phyloP scores from a whole-genome alignment of 2,888 invertebrate genomes.

The Thalpophila matura region DNA sequence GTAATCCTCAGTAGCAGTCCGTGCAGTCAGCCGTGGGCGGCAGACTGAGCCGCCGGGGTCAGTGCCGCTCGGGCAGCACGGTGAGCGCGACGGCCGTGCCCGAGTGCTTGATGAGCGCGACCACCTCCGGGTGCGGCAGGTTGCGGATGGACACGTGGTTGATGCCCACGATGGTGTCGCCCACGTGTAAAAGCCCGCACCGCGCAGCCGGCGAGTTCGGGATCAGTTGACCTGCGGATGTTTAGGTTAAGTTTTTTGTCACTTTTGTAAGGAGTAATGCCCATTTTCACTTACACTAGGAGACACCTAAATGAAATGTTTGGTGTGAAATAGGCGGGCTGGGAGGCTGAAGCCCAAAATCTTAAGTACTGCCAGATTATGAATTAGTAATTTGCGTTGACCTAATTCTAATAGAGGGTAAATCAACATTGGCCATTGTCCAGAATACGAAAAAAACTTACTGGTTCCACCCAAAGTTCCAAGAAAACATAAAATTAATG shows the following conservation, averaged over 20 bases:
- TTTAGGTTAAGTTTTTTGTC: not conserved
- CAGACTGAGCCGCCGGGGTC: conserved; percentile 54
- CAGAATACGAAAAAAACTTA: no score
- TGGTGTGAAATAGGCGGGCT: no score
- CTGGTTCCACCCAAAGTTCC: no score
- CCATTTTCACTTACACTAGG: no score
- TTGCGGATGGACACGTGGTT: conserved; percentile 97
- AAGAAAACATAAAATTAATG: no score
- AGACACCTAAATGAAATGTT: no score
- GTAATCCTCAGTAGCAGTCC: not conserved
- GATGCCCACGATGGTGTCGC: conserved; percentile 98
- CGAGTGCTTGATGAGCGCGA: conserved; percentile 99
- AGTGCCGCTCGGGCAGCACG: conserved; percentile 84
- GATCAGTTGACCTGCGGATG: conserved; percentile 95
- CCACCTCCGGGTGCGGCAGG: conserved; percentile 98
- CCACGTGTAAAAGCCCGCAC: conserved; percentile 97
- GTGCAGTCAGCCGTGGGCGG: conserved; percentile 10
- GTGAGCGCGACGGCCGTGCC: conserved; percentile 97
- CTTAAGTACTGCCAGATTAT: no score
- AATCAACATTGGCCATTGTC: no score
- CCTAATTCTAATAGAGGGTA: no score
- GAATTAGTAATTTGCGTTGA: no score
- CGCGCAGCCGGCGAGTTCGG: conserved; percentile 98
- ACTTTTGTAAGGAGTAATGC: no score
- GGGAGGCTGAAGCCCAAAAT: no score